A percentile compares a stretch with the other conserved stretches of the same genome.
phyloP scores from a whole-genome alignment of 2,113 vertebrate genomes.

The Forbesichthys papilliferus region DNA sequence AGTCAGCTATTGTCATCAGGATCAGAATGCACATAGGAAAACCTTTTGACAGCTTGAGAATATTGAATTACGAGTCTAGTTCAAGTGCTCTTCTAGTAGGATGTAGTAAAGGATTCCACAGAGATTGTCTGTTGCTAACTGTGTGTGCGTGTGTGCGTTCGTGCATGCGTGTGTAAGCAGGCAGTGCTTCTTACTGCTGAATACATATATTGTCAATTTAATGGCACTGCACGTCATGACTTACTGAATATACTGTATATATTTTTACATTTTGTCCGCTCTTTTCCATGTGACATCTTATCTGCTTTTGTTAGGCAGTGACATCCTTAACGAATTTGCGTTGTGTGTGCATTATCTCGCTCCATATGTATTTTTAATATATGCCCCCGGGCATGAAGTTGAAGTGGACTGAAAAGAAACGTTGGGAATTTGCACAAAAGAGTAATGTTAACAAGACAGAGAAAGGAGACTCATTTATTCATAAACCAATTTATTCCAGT shows the following conservation, averaged over 20 bases:
- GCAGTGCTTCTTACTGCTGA: conserved; percentile 42
- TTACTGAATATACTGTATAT: conserved; percentile 34
- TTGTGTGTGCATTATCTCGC: conserved; percentile 75
- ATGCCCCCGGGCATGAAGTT: conserved; percentile 80
- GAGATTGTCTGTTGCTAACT: conserved; percentile 35
- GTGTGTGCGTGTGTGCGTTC: conserved; percentile 22
- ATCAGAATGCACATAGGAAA: conserved; percentile 27
- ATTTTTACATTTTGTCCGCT: conserved; percentile 36
- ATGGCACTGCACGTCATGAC: conserved; percentile 47
- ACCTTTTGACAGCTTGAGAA: conserved; percentile 60
- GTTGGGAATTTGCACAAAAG: conserved; percentile 78
- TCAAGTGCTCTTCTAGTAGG: conserved; percentile 37
- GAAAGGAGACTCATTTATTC: conserved; percentile 80
- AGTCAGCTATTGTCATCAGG: conserved; percentile 28
- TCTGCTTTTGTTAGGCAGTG: conserved; percentile 63
- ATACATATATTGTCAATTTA: conserved; percentile 59
- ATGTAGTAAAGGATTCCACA: conserved; percentile 17
- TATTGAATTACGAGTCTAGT: conserved; percentile 30
- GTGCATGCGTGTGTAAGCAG: conserved; percentile 62
- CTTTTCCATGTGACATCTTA: conserved; percentile 63
- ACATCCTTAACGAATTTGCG: conserved; percentile 72
- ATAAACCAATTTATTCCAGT: conserved; percentile 83
- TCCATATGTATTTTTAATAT: conserved; percentile 83
- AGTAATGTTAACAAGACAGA: conserved; percentile 81
- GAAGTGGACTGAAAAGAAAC: conserved; percentile 78